phyloP scores from a whole-genome alignment of 2,888 invertebrate genomes.

The Eupeodes latifasciatus region DNA sequence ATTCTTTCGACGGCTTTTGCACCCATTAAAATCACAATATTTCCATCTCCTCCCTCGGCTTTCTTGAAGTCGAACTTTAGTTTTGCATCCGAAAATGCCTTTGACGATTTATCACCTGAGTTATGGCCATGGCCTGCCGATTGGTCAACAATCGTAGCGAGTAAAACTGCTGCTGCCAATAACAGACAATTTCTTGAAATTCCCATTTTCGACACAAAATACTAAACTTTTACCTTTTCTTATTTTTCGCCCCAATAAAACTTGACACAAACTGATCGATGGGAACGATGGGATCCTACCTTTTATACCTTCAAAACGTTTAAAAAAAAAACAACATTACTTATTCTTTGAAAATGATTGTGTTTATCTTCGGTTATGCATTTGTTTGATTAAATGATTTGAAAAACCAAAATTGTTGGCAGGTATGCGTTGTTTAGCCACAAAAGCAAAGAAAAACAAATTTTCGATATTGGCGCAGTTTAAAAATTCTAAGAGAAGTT shows the following conservation, averaged over 20 bases:
- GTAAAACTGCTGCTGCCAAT: neutral
- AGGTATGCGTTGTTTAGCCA: too few species aligned
- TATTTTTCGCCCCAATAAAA: neutral
- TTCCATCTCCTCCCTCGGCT: slow-evolving; percentile 4
- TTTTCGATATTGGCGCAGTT: too few species aligned
- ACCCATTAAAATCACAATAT: neutral
- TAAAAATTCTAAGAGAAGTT: too few species aligned
- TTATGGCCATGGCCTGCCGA: neutral
- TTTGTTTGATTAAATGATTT: too few species aligned
- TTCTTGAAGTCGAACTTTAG: neutral
- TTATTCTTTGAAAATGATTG: too few species aligned
- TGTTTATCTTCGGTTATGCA: too few species aligned
- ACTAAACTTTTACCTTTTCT: neutral
- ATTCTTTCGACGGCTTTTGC: neutral
- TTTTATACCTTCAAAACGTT: neutral
- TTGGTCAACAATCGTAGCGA: neutral
- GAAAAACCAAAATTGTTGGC: too few species aligned
- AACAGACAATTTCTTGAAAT: neutral
- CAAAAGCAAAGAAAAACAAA: too few species aligned
- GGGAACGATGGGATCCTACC: neutral
- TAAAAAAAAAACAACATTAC: too few species aligned
- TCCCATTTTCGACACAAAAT: neutral
- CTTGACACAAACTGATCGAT: neutral
- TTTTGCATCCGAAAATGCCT: neutral
- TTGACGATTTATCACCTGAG: neutral